Evolutionary conservation across 2,888 invertebrate species (phyloP).

Genomic region (Tetramorium bicarinatum): DNA sequence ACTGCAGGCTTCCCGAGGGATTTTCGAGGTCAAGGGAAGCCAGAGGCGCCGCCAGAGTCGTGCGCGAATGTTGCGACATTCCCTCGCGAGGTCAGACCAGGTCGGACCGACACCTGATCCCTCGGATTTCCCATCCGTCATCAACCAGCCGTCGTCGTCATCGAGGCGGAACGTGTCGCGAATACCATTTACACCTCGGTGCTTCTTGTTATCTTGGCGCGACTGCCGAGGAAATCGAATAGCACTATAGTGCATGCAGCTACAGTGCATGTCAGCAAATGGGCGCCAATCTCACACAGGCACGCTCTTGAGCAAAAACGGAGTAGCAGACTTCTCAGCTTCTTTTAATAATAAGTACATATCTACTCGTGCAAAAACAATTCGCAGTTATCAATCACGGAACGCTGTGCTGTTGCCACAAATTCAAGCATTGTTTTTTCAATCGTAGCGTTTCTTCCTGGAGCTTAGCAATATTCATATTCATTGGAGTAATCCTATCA

Average conservation of each 20-base stretch:
- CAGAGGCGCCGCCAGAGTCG: constrained; percentile 56
- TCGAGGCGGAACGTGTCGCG: neutral
- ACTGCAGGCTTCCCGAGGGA: constrained; percentile 70
- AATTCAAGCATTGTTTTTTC: neutral
- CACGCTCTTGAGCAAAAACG: neutral
- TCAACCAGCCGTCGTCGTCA: neutral
- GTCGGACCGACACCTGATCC: constrained; percentile 24
- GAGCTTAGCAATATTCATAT: neutral
- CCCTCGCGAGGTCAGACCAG: constrained; percentile 1
- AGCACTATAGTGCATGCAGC: neutral
- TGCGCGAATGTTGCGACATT: constrained; percentile 23
- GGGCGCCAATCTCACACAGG: neutral
- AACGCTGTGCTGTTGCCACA: too few relatives aligned
- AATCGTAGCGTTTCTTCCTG: neutral
- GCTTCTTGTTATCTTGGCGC: neutral
- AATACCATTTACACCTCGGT: neutral
- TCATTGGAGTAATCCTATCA: neutral
- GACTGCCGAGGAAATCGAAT: neutral
- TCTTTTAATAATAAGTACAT: neutral
- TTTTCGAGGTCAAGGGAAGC: constrained; percentile 78
- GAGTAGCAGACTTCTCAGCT: neutral
- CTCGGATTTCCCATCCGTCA: neutral
- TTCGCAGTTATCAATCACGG: neutral
- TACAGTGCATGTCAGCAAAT: neutral
- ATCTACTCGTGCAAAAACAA: neutral